phyloP scores from a whole-genome alignment of 2,888 invertebrate species.

The Temnothorax ravouxi region DNA sequence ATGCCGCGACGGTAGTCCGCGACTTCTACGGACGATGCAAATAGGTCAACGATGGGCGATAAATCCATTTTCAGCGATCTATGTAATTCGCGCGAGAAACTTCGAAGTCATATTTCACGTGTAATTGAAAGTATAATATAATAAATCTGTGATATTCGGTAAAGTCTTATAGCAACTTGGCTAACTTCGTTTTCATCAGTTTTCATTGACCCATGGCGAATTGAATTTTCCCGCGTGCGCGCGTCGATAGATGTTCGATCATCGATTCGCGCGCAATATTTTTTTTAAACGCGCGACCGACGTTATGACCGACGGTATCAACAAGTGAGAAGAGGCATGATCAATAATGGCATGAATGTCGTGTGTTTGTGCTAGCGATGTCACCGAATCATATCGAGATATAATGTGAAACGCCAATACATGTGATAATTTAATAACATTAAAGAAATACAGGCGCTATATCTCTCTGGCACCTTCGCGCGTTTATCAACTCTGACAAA shows the following conservation, averaged over 20 bases:
- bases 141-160: background rate
- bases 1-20: background rate
- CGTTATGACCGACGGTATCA: too few species aligned
- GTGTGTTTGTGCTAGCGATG: background rate
- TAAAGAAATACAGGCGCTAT: background rate
- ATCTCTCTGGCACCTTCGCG: background rate
- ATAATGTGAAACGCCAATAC: background rate
- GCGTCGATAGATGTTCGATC: slow-evolving; percentile 5
- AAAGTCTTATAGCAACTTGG: too few species aligned
- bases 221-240: slow-evolving; percentile 30
- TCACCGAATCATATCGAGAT: background rate
- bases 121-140: too few species aligned
- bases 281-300: background rate
- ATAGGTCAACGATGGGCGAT: background rate
- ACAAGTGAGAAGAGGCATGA: background rate
- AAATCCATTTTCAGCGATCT: background rate
- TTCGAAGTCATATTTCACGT: background rate
- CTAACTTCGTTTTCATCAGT: background rate
- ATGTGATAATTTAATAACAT: background rate
- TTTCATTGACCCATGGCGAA: background rate
- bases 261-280: background rate
- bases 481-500: background rate
- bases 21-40: background rate
- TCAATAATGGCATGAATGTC: background rate
- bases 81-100: background rate